A percentile compares a stretch with the other conserved stretches of the same genome.
phyloP scores from a whole-genome alignment of 2,113 vertebrate genomes.

The Mesitornis unicolor region DNA sequence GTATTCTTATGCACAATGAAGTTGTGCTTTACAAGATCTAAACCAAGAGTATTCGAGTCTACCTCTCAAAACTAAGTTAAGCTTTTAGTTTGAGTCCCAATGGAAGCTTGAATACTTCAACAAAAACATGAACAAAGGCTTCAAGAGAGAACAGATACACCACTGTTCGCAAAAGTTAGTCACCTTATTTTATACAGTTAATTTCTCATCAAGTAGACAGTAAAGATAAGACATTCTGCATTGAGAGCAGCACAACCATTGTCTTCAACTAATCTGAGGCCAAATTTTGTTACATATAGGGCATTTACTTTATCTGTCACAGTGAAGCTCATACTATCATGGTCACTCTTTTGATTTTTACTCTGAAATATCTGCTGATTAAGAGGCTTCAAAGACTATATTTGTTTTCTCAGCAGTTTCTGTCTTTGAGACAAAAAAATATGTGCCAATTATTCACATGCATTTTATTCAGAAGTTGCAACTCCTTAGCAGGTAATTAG shows the following conservation, averaged over 20 bases:
- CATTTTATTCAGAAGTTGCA: neutral
- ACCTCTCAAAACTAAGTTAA: neutral
- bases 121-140: neutral
- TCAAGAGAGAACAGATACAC: neutral
- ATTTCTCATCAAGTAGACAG: neutral
- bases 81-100: neutral
- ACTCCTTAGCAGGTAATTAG: slow-evolving; percentile 25
- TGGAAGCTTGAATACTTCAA: neutral
- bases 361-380: neutral
- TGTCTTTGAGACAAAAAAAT: neutral
- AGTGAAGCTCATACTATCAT: neutral
- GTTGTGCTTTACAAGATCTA: neutral
- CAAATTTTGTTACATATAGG: neutral
- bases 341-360: neutral
- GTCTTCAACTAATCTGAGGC: neutral
- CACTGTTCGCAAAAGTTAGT: neutral
- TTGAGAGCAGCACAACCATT: neutral
- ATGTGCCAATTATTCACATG: neutral
- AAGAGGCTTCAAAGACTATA: neutral
- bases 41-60: neutral
- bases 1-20: neutral
- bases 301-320: neutral
- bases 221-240: neutral
- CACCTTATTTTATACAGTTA: neutral
- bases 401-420: neutral